phyloP scores from a whole-genome alignment of 64 coral and sea anemone species.

The Montipora efflorescens region DNA sequence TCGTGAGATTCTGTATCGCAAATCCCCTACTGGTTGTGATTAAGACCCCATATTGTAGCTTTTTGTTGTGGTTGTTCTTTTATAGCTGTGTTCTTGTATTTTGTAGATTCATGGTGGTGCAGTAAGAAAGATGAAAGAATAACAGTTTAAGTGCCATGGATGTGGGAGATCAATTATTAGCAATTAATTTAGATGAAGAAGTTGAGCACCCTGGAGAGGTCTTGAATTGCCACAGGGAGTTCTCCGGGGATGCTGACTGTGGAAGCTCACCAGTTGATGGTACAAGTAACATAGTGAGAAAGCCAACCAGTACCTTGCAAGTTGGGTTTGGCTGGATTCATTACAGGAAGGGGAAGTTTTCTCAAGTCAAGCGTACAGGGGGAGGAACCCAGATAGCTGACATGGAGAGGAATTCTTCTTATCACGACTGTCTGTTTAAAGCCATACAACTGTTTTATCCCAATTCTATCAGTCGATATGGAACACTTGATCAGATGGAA shows the following conservation, averaged over 20 bases:
- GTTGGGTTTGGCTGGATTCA: slow-evolving; percentile 47
- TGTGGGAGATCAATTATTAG: neutral
- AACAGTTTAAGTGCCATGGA: neutral
- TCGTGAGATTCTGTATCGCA: no score
- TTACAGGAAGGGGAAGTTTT: neutral
- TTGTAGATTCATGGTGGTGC: slow-evolving; percentile 31
- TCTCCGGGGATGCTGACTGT: slow-evolving; percentile 1
- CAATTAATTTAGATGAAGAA: neutral
- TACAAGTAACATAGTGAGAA: slow-evolving; percentile 16
- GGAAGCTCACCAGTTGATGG: neutral
- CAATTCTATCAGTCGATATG: slow-evolving; percentile 37
- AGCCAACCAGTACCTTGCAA: slow-evolving; percentile 13
- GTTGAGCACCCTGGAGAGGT: slow-evolving; percentile 29
- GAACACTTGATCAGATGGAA: slow-evolving; percentile 36
- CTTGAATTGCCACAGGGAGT: slow-evolving; percentile 13
- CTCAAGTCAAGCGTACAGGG: slow-evolving; percentile 41
- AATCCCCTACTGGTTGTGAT: no score
- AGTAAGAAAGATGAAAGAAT: slow-evolving; percentile 16
- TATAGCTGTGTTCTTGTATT: neutral
- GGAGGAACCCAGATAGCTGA: slow-evolving; percentile 26
- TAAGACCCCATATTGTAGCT: no score
- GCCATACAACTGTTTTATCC: slow-evolving; percentile 47
- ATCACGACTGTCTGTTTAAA: slow-evolving; percentile 42
- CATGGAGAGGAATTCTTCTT: slow-evolving; percentile 2
- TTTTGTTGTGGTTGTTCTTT: no score